Conservation (phyloP, 2,113 vertebrate species). For the Vidua chalybeata region DNA sequence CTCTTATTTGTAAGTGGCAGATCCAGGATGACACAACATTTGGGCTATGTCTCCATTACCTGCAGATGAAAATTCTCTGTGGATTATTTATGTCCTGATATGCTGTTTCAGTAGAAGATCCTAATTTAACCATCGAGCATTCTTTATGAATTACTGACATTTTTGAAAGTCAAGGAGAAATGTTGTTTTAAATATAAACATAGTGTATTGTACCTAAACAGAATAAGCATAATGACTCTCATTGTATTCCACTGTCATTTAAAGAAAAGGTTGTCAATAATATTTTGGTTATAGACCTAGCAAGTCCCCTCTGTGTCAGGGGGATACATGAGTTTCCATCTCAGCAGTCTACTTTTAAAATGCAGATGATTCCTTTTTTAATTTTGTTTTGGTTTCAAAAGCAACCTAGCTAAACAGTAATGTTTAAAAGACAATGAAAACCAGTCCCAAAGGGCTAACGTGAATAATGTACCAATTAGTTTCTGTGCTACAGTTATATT, state of each 20-base stretch:
- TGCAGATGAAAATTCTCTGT: not conserved
- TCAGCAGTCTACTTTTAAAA: not conserved
- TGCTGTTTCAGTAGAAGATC: not conserved
- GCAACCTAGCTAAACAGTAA: not conserved
- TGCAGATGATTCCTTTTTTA: not conserved
- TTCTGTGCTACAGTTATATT: constrained; percentile 40
- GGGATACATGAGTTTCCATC: not conserved
- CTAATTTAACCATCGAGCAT: not conserved
- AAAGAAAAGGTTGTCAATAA: not conserved
- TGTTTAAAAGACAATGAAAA: not conserved
- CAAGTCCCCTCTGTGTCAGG: not conserved
- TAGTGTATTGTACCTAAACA: not conserved
- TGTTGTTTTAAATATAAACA: not conserved
- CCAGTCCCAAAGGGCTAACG: not conserved
- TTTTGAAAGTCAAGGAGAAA: not conserved
- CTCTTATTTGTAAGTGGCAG: not conserved
- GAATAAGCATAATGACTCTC: not conserved
- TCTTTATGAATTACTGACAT: not conserved
- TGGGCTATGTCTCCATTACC: not conserved
- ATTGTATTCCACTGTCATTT: not conserved
- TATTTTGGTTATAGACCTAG: not conserved
- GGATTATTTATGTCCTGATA: not conserved
- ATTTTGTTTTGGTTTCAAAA: constrained; percentile 38
- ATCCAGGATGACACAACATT: fast-evolving
- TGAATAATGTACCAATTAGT: constrained; percentile 60